phyloP scores from a whole-genome alignment of 2,113 vertebrate species.

The Lota lota region DNA sequence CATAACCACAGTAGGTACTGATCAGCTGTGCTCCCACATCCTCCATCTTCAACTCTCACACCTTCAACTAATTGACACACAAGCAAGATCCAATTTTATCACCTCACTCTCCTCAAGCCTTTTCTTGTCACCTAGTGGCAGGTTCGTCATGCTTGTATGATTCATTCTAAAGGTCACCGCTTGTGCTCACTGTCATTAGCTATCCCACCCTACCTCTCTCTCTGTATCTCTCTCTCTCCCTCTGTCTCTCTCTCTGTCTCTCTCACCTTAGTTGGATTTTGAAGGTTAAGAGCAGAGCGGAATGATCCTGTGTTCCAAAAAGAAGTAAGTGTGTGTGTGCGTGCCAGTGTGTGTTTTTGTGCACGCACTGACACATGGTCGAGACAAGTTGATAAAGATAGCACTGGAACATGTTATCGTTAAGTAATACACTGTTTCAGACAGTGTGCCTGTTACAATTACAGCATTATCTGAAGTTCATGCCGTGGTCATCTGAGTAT shows the following conservation, averaged over 20 bases:
- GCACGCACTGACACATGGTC: constrained; percentile 17
- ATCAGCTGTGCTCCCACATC: no score
- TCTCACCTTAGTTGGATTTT: constrained; percentile 60
- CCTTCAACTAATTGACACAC: no score
- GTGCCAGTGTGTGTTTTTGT: constrained; percentile 4
- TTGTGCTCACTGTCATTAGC: constrained; percentile 78
- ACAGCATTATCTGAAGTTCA: constrained; percentile 27
- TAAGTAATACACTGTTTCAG: constrained; percentile 41
- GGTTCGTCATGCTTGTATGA: constrained; percentile 74
- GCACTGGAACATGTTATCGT: constrained; percentile 19
- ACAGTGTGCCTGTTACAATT: constrained; percentile 39
- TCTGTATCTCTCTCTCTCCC: constrained; percentile 40
- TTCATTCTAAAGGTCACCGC: constrained; percentile 74
- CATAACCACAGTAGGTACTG: no score
- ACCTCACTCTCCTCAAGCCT: constrained; percentile 16
- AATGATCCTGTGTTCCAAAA: constrained; percentile 22
- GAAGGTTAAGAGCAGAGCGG: constrained; percentile 62
- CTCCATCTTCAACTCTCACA: no score
- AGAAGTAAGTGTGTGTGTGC: constrained; percentile 6
- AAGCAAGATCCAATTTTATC: no score
- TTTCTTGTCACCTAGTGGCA: constrained; percentile 68
- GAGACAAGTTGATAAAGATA: constrained; percentile 27
- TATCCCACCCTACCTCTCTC: constrained; percentile 62
- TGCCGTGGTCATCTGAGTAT: constrained; percentile 17
- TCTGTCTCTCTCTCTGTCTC: constrained; percentile 52